phyloP scores from a whole-genome alignment of 2,888 invertebrate genomes.

The Lamproptera curius region DNA sequence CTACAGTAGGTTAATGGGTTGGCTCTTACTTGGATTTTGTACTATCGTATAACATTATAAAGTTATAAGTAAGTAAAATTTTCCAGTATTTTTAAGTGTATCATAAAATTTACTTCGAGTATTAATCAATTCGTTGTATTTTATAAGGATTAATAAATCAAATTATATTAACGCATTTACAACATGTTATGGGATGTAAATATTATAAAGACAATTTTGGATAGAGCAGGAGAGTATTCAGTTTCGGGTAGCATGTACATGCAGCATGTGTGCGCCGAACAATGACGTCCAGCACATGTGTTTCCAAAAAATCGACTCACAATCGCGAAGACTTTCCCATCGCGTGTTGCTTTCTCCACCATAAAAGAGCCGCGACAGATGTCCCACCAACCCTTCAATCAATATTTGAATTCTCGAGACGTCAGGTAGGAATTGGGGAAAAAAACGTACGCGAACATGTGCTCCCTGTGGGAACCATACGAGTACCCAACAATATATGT shows the following conservation, averaged over 20 bases:
- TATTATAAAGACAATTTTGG: too few species aligned
- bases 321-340: constrained; percentile 34
- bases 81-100: neutral
- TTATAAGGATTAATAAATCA: neutral
- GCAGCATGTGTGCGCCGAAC: constrained; percentile 36
- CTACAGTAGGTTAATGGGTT: constrained; percentile 33
- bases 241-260: too few species aligned
- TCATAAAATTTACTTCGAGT: neutral
- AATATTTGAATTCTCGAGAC: constrained; percentile 64
- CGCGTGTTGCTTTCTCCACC: constrained; percentile 54
- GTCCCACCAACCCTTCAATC: constrained; percentile 71
- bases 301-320: constrained; percentile 36
- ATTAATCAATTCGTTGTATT: neutral
- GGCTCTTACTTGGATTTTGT: too few species aligned
- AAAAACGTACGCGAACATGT: constrained; percentile 46
- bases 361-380: constrained; percentile 58
- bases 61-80: too few species aligned
- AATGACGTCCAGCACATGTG: constrained; percentile 47
- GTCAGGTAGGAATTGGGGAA: constrained; percentile 35
- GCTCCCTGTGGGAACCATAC: constrained; percentile 37
- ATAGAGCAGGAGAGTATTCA: too few species aligned
- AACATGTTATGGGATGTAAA: too few species aligned
- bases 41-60: too few species aligned
- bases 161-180: too few species aligned
- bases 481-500: constrained; percentile 15